phyloP scores from a whole-genome alignment of 2,797 vertebrate genomes.

The Thripadectes ignobilis region DNA sequence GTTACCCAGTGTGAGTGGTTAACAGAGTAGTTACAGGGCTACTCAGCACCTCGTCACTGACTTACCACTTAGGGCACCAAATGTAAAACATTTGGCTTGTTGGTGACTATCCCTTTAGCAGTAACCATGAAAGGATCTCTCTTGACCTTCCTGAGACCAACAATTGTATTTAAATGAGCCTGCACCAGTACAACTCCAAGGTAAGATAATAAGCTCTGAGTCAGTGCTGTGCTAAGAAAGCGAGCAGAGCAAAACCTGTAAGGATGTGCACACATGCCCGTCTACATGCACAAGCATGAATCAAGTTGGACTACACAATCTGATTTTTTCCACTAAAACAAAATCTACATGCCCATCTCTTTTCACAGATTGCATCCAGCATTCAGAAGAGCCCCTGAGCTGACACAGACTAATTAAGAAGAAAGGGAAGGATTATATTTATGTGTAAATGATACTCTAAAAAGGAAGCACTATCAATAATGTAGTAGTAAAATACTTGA shows the following conservation, averaged over 20 bases:
- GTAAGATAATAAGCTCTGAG: not conserved
- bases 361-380: not conserved
- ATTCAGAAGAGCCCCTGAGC: not conserved
- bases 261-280: not conserved
- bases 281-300: not conserved
- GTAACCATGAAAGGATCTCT: not conserved
- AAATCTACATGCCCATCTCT: not conserved
- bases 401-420: slow-evolving; percentile 8
- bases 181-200: not conserved
- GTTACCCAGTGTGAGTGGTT: not conserved
- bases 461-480: slow-evolving; percentile 41
- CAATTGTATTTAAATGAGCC: not conserved
- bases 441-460: not conserved
- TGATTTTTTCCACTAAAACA: not conserved
- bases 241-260: not conserved
- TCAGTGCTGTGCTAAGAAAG: not conserved
- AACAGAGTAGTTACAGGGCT: not conserved
- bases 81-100: accelerated
- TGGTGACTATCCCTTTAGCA: not conserved
- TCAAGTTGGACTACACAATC: not conserved
- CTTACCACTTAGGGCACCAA: not conserved
- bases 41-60: not conserved
- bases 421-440: slow-evolving; percentile 15
- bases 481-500: slow-evolving; percentile 47
- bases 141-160: not conserved